Evolutionary conservation across 1,140 invertebrate genomes (phyloP), one percentile per base, ranked within the genome.

Genomic region (Rhagoletis zephyria): DNA sequence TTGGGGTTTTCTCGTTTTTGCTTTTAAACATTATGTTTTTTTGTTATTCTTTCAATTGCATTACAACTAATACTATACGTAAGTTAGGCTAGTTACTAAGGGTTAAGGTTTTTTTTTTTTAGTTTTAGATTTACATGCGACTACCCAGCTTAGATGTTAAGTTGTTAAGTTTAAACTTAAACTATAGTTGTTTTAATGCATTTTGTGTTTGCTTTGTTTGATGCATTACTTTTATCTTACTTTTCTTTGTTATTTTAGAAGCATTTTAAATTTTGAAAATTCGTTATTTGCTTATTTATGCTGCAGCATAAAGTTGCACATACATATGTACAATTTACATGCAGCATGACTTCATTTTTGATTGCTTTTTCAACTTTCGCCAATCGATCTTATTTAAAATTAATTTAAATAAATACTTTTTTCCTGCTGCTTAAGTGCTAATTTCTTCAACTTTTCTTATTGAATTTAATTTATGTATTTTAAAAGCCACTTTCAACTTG

Each of bases 71-170:
- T 81, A 81, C 74, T 56, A 56, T 56, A 81, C 16, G 74, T 81
- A 81, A 81, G 19, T 81, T 81, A 81, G 45, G 74, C 48, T 81
- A 81, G 56, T 81, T 56, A 81, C 74, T 81, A 81, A 81, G 74
- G 74, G 74, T 81, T 86, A 86, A 64, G 61, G 85, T 86, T 85
- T 88, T 85, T 87, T 87, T 16, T 88, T 86, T 87, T 40, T 88
- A 45, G 85, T 88, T 87, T 87, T 65, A 87, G 86, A 87, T 93
- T 93, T 93, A 93, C 92, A 93, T 93, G 92, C 92, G 92, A 93
- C 92, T 93, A 93, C 92, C 92, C 92, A 93, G 92, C 91, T 93
- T 93, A 93, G 92, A 92, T 93, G 91, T 92, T 88, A 87, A 88
- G 89, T 85, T 87, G 40, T 91, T 90, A 89, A 70, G 90, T 91